Base-by-base conservation (phyloP, 2,113 vertebrate genomes). In the Podiceps cristatus region DNA sequence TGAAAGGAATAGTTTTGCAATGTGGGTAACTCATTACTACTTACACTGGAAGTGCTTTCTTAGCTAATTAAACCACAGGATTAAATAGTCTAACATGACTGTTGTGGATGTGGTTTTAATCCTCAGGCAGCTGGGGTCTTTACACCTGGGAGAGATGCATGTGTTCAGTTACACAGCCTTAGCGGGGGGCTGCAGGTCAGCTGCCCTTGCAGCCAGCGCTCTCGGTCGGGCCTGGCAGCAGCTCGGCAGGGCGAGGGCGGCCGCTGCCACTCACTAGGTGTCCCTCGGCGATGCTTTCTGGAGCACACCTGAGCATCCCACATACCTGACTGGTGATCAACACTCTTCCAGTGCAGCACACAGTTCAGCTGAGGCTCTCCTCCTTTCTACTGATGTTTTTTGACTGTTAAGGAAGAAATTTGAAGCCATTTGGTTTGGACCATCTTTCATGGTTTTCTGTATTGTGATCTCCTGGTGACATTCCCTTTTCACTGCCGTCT, bases 131-230 rank as follows among this genome's bases (percentile, higher is more conserved):
- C 25, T 20, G 73, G 50, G 20, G 6, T 42, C 47, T 29, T 7
- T 20, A 10, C 24, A 10, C 5, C 23, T 14, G 44, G 59, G 7
- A 47, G 13, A 8, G 53, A 15, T n/a, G 5, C 11, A 13, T 37
- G 27, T 20, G 86, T 1, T 7, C 11, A 11, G 79, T 14, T 35
- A 2, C 7, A 1, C 13, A 0, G 42, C 71, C 27, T 15, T 14
- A 28, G 31, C 40, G 27, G 0, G 40, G 40, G 10, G 28, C 2
- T 29, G 66, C 35, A 0, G 58, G 1, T 14, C 1, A 1, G 28
- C 5, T 5, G 15, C 52, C 31, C 10, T 4, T 1, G 49, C 67
- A 3, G 35, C 0, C 4, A 24, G 20, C 0, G 1, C 5, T 20
- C 15, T 6, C 24, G 0, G 25, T 2, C 50, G 0, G 80, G 6